Percentiles rank a stretch among this genome's conserved stretches.
These are phyloP conservation scores for Perognathus longimembris DNA, from an alignment of 2,113 vertebrate genomes.

Conservation along the genomic window DNA sequence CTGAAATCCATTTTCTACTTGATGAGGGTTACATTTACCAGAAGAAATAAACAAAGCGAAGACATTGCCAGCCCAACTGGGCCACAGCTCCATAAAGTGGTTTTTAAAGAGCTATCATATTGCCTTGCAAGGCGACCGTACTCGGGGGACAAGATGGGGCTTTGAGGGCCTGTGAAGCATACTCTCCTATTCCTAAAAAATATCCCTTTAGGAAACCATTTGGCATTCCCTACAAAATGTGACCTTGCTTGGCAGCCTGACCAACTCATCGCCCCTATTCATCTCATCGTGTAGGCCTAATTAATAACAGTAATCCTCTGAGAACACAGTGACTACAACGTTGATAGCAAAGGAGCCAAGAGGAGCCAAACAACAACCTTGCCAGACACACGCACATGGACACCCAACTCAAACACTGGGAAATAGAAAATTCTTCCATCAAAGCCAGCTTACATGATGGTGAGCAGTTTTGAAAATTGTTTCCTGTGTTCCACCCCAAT, in stretches of 20 bases:
- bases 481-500: slow-evolving; percentile 5
- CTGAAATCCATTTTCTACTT: slow-evolving; percentile 59
- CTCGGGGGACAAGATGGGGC: neutral
- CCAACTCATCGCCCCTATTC: slow-evolving; percentile 68
- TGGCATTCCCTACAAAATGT: slow-evolving; percentile 71
- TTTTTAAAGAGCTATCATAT: neutral
- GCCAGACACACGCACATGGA: neutral
- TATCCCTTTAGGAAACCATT: slow-evolving; percentile 67
- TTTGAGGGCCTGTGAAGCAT: neutral
- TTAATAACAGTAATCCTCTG: slow-evolving; percentile 50
- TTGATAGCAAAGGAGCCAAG: neutral
- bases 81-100: neutral
- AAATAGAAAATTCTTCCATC: slow-evolving; percentile 44
- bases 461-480: neutral
- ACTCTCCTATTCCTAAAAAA: slow-evolving; percentile 68
- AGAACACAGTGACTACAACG: slow-evolving; percentile 40
- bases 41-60: slow-evolving; percentile 23
- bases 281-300: slow-evolving; percentile 47
- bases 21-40: slow-evolving; percentile 41
- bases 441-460: slow-evolving; percentile 14
- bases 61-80: slow-evolving; percentile 12
- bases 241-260: slow-evolving; percentile 61
- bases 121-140: neutral
- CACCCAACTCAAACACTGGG: neutral
- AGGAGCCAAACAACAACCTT: neutral